Evolutionary conservation across 2,113 vertebrate genomes (phyloP).

Genomic region (Cairina moschata): DNA sequence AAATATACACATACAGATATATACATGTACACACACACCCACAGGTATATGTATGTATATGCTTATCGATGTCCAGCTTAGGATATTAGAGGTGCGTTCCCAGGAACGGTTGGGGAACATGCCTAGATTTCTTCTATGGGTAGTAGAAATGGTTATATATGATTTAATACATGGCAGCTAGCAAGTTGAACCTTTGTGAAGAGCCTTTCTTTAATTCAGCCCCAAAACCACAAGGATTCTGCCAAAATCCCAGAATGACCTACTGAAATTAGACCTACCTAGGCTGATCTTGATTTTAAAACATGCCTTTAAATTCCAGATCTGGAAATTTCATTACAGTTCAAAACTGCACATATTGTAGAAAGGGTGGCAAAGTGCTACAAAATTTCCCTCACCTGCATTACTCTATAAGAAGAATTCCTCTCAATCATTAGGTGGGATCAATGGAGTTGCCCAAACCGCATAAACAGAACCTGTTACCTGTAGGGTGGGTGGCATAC

Average conservation of each 20-base stretch:
- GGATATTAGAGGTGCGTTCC: not conserved
- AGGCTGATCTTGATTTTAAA: not conserved
- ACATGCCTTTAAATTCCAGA: not conserved
- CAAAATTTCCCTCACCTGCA: not conserved
- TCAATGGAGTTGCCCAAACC: not conserved
- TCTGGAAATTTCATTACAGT: not conserved
- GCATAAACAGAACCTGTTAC: not conserved
- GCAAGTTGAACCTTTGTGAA: not conserved
- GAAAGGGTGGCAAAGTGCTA: not conserved
- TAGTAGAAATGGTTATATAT: not conserved
- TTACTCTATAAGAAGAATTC: not conserved
- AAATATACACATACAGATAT: not conserved
- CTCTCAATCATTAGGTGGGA: not conserved
- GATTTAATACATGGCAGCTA: not conserved
- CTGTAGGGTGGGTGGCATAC: not conserved
- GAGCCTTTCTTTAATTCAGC: not conserved
- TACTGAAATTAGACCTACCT: not conserved
- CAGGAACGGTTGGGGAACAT: accelerated
- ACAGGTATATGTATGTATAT: not conserved
- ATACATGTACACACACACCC: too few species aligned
- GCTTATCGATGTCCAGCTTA: not conserved
- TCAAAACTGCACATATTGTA: not conserved
- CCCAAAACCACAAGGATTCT: not conserved
- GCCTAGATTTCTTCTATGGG: accelerated
- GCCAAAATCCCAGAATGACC: not conserved